Evolutionary conservation across 1,140 invertebrate genomes (phyloP).

Genomic region (Brachionus asplanchnoidis): DNA sequence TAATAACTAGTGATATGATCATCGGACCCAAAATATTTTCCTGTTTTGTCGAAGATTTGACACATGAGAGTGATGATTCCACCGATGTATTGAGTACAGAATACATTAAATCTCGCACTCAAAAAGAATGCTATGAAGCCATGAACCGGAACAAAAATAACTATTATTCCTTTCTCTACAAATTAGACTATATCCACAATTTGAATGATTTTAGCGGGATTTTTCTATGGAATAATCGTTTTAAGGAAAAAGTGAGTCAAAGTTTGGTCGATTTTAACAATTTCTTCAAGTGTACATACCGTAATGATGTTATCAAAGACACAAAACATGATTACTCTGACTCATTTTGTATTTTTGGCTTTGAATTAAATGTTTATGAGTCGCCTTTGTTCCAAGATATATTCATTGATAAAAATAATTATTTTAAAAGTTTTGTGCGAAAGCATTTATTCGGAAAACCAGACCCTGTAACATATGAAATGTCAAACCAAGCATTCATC

Average conservation of each 20-base stretch:
- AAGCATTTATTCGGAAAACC: not conserved
- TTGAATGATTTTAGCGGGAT: conserved; percentile 27
- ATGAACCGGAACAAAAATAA: not conserved
- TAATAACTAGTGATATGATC: conserved; percentile 16
- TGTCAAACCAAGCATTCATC: not conserved
- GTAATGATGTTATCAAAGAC: not conserved
- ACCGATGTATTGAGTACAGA: not conserved
- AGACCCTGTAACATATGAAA: not conserved
- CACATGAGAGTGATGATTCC: not conserved
- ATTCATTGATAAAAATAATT: not conserved
- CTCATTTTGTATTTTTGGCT: conserved; percentile 16
- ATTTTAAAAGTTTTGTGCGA: conserved; percentile 1
- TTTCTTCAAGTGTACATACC: conserved; percentile 27
- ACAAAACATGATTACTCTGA: not conserved
- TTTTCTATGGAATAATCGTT: conserved; percentile 21
- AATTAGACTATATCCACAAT: conserved; percentile 3
- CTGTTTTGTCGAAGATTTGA: not conserved
- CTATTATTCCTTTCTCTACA: conserved; percentile 19
- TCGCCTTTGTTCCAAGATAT: conserved; percentile 9
- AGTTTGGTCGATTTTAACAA: not conserved
- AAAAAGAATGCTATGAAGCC: not conserved
- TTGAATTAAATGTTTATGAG: conserved; percentile 10
- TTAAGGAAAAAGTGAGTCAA: not conserved
- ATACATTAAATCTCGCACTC: not conserved
- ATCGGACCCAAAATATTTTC: conserved; percentile 32